Conservation (phyloP, 2,113 vertebrate species). For the Apodemus speciosus region DNA sequence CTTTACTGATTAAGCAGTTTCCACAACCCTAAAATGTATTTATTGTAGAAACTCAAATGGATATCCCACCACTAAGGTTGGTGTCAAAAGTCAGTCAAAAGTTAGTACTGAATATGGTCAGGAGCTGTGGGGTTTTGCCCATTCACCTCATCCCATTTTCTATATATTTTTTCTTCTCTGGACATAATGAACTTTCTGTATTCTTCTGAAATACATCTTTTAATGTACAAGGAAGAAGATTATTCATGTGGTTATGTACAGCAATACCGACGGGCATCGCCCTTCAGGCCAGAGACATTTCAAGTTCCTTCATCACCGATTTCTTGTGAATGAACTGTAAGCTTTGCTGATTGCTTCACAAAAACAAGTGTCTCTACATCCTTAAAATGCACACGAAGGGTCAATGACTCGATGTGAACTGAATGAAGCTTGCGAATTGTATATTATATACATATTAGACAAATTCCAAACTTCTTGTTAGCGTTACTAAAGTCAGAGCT, state of each 20-base stretch:
- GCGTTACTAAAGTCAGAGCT: slow-evolving; percentile 34
- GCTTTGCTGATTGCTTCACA: slow-evolving; percentile 13
- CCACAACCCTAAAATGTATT: neutral
- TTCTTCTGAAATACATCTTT: slow-evolving; percentile 64
- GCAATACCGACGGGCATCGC: slow-evolving; percentile 57
- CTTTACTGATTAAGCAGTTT: neutral
- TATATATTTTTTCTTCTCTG: slow-evolving; percentile 68
- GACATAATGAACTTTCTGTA: slow-evolving; percentile 18
- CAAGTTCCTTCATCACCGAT: neutral
- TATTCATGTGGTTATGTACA: neutral
- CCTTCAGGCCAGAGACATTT: slow-evolving; percentile 41
- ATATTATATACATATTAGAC: neutral
- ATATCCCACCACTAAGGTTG: slow-evolving; percentile 5
- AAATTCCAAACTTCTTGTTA: slow-evolving; percentile 9
- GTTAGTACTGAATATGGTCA: neutral
- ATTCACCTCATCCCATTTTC: slow-evolving; percentile 69
- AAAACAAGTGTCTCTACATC: neutral
- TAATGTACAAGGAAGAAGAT: slow-evolving; percentile 53
- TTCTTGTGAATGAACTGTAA: neutral
- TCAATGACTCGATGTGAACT: neutral
- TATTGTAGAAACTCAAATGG: slow-evolving; percentile 48
- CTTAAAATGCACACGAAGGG: slow-evolving; percentile 2
- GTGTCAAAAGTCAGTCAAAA: neutral
- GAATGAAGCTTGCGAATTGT: neutral
- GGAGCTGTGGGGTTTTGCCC: slow-evolving; percentile 54